Evolutionary conservation across 2,797 vertebrate species (phyloP), one percentile per base, ranked within the genome.

Genomic region (Neosilurus mollespiculum): DNA sequence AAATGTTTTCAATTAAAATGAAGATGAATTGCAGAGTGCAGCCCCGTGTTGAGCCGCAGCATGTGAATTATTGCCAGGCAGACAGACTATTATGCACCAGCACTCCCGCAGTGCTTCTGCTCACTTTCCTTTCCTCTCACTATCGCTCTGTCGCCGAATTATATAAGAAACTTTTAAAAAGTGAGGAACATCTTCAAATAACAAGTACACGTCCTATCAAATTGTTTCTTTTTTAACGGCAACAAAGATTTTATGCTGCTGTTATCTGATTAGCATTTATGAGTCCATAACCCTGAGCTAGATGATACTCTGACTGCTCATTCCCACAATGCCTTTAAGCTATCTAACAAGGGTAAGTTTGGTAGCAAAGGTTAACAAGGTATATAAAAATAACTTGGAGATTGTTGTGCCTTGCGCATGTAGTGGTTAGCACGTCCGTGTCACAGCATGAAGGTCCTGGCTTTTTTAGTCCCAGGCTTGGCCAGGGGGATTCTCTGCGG

Each of bases 1-100:
- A 92, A 93, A 92, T 91, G 91, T 93, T 92, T 92, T 91, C 91
- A 92, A 92, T 94, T 93, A 91, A 93, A 94, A 93, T 89, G 88
- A 93, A 91, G 92, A 93, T 90, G 87, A 91, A 93, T 90, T 81
- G 67, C 87, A 80, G 79, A 81, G 75, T 86, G 62, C 0, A 85
- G 84, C 83, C 65, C 65, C 86, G 87, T 66, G 84, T 85, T 86
- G 88, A 69, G 89, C 61, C 81, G 81, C 81, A 78, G 79, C 49
- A n/a, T 76, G 83, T 84, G 84, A 91, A 91, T 90, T 86, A 90
- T 81, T 80, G 69, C 83, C 59, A 67, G 30, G 61, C 84, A 86
- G 90, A 87, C 87, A 87, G 88, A 87, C 85, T 89, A 91, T 92
- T 91, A 93, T 86, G 83, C 82, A 87, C 72, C 61, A 71, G 14